These are phyloP conservation scores for Cantharis rustica DNA, from an alignment of 2,888 invertebrate species.

Conservation along the genomic window DNA sequence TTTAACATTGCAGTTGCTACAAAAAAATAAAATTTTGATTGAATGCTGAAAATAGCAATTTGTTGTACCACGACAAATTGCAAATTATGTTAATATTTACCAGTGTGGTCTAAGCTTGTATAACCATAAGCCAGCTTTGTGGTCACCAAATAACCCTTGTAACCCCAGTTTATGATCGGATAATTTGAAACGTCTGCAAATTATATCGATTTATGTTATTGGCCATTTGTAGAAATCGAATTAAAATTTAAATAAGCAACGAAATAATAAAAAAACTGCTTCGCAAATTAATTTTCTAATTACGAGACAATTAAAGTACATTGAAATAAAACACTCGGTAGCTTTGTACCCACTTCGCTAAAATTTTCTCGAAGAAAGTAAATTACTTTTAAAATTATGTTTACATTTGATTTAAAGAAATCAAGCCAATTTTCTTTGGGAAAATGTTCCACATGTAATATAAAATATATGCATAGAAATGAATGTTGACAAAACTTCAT, in stretches of 20 bases:
- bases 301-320: background rate
- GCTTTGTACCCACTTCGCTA: background rate
- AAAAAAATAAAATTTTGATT: background rate
- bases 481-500: slow-evolving; percentile 19
- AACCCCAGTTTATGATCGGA: background rate
- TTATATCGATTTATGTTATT: background rate
- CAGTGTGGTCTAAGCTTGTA: background rate
- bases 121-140: background rate
- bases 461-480: slow-evolving; percentile 6
- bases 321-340: background rate
- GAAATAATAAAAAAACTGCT: background rate
- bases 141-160: background rate
- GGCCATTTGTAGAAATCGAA: background rate
- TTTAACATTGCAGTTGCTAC: background rate
- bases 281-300: background rate
- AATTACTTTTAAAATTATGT: background rate
- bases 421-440: background rate
- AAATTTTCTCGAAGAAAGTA: background rate
- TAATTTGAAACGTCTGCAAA: background rate
- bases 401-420: background rate
- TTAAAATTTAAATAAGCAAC: background rate
- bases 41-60: background rate
- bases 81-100: background rate
- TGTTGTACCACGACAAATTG: background rate
- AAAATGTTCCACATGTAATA: background rate